These are phyloP conservation scores for Plusia festucae DNA, from an alignment of 2,888 invertebrate genomes.

Conservation along the genomic window DNA sequence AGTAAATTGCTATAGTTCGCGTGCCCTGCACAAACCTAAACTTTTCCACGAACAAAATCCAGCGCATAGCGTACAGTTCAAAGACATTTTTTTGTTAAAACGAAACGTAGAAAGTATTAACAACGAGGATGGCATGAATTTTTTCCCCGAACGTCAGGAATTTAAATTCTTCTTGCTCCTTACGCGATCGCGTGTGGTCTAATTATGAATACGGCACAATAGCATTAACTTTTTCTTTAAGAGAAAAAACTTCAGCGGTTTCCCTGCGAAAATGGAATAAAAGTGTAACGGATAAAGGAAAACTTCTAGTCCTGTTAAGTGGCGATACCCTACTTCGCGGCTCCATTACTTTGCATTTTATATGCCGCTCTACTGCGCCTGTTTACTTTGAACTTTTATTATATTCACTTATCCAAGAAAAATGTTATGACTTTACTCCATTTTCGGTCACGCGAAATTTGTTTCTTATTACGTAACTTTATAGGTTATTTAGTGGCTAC, in stretches of 20 bases:
- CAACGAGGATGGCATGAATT: slow-evolving; percentile 80
- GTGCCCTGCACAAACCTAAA: slow-evolving; percentile 69
- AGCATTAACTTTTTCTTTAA: slow-evolving; percentile 66
- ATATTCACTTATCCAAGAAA: slow-evolving; percentile 61
- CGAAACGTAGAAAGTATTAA: slow-evolving; percentile 83
- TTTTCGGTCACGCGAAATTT: slow-evolving; percentile 60
- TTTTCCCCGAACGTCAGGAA: slow-evolving; percentile 83
- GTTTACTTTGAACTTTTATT: slow-evolving; percentile 67
- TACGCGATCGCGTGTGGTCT: slow-evolving; percentile 87
- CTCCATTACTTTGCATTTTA: slow-evolving; percentile 74
- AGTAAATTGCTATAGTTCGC: slow-evolving; percentile 81
- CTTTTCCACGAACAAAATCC: slow-evolving; percentile 79
- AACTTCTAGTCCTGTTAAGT: slow-evolving; percentile 74
- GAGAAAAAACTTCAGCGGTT: slow-evolving; percentile 68
- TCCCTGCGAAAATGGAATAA: slow-evolving; percentile 74
- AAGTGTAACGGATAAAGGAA: slow-evolving; percentile 74
- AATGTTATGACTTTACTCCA: slow-evolving; percentile 56
- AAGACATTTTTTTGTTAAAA: slow-evolving; percentile 82
- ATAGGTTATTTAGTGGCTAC: slow-evolving; percentile 39
- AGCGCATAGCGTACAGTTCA: slow-evolving; percentile 80
- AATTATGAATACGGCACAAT: slow-evolving; percentile 81
- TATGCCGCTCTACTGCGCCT: slow-evolving; percentile 63
- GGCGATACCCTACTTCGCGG: slow-evolving; percentile 74
- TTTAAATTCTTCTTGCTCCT: slow-evolving; percentile 84
- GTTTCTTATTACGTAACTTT: slow-evolving; percentile 46